Base-by-base conservation (phyloP, 1,140 invertebrate species). In the Zaprionus gabonicus region DNA sequence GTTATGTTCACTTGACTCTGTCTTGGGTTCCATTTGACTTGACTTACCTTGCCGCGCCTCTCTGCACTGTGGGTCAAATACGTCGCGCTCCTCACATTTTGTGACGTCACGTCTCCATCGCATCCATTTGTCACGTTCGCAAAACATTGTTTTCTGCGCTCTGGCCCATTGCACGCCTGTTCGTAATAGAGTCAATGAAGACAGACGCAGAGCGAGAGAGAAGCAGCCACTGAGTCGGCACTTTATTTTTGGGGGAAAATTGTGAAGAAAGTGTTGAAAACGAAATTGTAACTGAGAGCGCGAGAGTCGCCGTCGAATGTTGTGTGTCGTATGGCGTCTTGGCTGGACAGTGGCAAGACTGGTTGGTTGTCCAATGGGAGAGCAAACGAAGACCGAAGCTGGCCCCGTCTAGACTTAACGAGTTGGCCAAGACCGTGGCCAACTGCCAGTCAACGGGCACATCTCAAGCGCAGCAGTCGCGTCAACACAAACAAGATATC, bases 191-290 rank as follows among this genome's bases (percentile, higher is more conserved):
- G 51, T 69, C 71, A 69, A 78, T 55, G 69, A 34, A 23, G 38
- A 17, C 20, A 17, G 4, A 59, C 55, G 51, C 46, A 31, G 46
- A 57, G 60, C 62, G n/a, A 13, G 10, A 53, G 31, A 67, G 71
- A 72, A 46, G 49, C n/a, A 17, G 34, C 12, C 78, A 60, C 41
- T 69, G 80, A 71, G 76, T 56, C 69, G 76, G 71, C 66, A 68
- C 62, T 80, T 49, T 46, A 20, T 70, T 81, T 88, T 88, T 79
- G 74, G 85, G 85, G 85, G 85, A 90, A 77, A 88, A 90, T 90
- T 88, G 85, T 88, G 85, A 88, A 88, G 85, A 88, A 88, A 88
- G 85, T 88, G 85, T 88, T 88, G 85, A 88, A 88, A 88, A 88
- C 85, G 85, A 88, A 90, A 88, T 85, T 90, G 85, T 90, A 81